Evolutionary conservation across 2,797 vertebrate species (phyloP), one percentile per base, ranked within the genome.

Genomic region (Mormyrus proboscirostris): DNA sequence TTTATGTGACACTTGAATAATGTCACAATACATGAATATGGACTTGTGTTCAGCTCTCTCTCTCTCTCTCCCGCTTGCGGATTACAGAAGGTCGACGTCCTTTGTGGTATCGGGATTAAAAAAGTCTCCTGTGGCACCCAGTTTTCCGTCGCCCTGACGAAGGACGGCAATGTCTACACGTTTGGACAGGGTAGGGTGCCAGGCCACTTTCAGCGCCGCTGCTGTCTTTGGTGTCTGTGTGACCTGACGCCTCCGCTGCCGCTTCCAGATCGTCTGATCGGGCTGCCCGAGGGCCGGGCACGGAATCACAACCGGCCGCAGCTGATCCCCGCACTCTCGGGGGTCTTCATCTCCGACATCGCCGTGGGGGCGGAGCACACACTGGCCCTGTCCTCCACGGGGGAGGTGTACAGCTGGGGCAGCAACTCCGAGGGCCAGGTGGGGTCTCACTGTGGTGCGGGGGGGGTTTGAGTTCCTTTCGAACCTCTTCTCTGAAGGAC

Each of bases 341-440:
- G 96, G 4, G 89, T 96, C 87, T 95, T 96, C 89, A 95, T 97
- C 0, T 95, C 96, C 89, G 96, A 97, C 76, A 93, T 97, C 8
- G 96, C 96, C 0, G 96, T 97, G 2, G 96, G 96, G 2, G 96
- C 96, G 0, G 96, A 97, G 86, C 96, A 97, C 86, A 97, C 96
- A 0, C 92, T 97, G 3, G 96, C 95, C 0, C 93, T 97, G 1
- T 94, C 96, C 9, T 95, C 96, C 1, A 91, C 93, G 0, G 96
- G 96, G 88, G 96, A 96, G 0, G 96, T 96, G 0, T 97, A 96
- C 2, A 95, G 95, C 65, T 97, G 96, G 96, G 96, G 96, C 1
- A 97, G 96, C 94, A 97, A 97, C 57, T 97, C 96, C 0, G 96
- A 97, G 91, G 96, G 96, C 8, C 96, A 97, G 95, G 96, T 96